phyloP scores from a whole-genome alignment of 2,888 invertebrate species.

The Ommatoiulus sabulosus region DNA sequence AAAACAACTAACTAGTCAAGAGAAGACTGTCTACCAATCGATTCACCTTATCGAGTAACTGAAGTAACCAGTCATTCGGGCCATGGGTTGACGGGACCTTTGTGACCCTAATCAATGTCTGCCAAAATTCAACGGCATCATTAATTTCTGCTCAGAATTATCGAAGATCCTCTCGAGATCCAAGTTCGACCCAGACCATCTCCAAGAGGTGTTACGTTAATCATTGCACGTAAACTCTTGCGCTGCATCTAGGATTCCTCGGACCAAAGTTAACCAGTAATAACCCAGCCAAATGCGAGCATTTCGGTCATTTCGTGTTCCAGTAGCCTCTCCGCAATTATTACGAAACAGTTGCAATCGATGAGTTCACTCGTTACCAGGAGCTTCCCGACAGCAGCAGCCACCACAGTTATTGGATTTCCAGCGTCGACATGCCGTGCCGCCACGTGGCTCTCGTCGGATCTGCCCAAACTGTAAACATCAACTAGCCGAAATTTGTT shows the following conservation, averaged over 20 bases:
- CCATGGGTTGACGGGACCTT: conserved; percentile 12
- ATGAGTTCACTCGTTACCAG: conserved; percentile 22
- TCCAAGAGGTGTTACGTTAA: no score
- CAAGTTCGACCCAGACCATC: no score
- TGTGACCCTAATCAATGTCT: not conserved
- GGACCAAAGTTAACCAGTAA: no score
- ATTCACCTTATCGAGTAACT: no score
- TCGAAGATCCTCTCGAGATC: no score
- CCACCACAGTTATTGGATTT: not conserved
- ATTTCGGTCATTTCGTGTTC: not conserved
- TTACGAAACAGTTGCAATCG: not conserved
- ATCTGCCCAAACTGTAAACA: conserved; percentile 42
- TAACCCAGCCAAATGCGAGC: not conserved
- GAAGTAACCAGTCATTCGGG: not conserved
- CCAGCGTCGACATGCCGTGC: not conserved
- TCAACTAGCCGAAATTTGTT: not conserved
- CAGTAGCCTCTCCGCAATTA: not conserved
- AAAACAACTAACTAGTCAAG: not conserved
- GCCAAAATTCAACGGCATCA: not conserved
- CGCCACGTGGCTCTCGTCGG: not conserved
- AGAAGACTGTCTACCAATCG: no score
- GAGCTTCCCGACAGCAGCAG: not conserved
- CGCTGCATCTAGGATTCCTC: no score
- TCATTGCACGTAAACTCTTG: no score
- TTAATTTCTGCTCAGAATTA: not conserved